Conservation (phyloP, 2,888 invertebrate species). For the Hemaris fuciformis region DNA sequence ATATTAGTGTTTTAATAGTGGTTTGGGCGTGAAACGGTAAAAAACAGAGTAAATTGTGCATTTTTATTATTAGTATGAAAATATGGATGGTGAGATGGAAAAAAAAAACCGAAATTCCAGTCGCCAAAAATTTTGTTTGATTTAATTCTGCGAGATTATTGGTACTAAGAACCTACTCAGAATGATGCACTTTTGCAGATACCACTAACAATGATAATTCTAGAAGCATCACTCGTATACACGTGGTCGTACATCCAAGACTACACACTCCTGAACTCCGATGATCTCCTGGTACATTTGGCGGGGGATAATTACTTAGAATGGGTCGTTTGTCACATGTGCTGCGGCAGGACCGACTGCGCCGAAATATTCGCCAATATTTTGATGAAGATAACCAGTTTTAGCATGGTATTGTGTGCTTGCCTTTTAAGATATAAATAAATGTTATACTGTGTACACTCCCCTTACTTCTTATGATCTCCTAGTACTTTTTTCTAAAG, state of each 20-base stretch:
- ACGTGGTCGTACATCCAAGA: constrained; percentile 48
- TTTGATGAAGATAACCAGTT: constrained; percentile 44
- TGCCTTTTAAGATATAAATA: constrained; percentile 28
- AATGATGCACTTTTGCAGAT: constrained; percentile 45
- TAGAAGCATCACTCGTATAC: constrained; percentile 47
- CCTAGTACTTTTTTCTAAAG: neutral
- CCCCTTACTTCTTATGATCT: neutral
- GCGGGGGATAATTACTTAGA: constrained; percentile 40
- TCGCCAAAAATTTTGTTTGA: no score
- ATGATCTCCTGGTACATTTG: constrained; percentile 47
- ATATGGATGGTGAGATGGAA: no score
- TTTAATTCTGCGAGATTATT: no score
- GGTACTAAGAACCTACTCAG: no score
- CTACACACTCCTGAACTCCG: constrained; percentile 42
- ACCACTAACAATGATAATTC: constrained; percentile 36
- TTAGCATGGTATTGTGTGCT: constrained; percentile 35
- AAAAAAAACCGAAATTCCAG: no score
- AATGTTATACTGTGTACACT: neutral
- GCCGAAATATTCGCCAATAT: constrained; percentile 39
- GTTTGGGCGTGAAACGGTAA: no score
- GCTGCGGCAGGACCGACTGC: constrained; percentile 47
- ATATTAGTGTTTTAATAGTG: no score
- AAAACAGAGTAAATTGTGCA: no score
- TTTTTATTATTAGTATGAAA: no score
- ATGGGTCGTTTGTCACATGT: constrained; percentile 52